phyloP scores from a whole-genome alignment of 1,140 invertebrate genomes.

The Micrasema longulum region DNA sequence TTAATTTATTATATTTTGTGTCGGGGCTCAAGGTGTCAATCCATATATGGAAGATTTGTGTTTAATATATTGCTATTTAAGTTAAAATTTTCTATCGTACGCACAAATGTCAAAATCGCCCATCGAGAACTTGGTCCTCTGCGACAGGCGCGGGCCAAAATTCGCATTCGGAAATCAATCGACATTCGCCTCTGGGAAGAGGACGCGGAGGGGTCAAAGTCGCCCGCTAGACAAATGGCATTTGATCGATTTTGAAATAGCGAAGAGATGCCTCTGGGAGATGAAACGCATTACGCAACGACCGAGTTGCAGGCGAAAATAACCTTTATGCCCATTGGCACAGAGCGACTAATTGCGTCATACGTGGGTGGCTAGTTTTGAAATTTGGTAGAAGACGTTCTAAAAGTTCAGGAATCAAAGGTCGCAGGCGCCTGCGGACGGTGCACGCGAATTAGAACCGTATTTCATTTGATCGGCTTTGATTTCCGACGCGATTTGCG shows the following conservation, averaged over 20 bases:
- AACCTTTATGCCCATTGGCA: conserved; percentile 24
- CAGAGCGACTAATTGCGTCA: conserved; percentile 19
- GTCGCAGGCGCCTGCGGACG: not conserved
- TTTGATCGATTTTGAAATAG: conserved; percentile 1
- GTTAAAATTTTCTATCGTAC: no score
- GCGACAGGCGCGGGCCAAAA: no score
- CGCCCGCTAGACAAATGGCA: not conserved
- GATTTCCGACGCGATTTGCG: not conserved
- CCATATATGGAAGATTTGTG: no score
- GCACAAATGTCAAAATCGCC: no score
- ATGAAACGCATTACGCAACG: conserved; percentile 4
- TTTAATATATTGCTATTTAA: no score
- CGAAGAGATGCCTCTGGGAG: no score
- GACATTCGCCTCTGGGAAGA: no score
- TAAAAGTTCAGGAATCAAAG: not conserved
- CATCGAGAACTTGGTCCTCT: no score
- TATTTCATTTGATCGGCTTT: not conserved
- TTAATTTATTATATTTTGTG: no score
- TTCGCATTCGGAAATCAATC: no score
- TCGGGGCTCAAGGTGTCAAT: no score
- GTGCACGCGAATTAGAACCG: not conserved
- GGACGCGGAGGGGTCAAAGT: not conserved
- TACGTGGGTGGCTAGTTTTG: not conserved
- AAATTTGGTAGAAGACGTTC: conserved; percentile 1
- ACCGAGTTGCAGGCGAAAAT: not conserved